Base-by-base conservation (phyloP, 1,140 invertebrate species). In the Oryctes rhinoceros region DNA sequence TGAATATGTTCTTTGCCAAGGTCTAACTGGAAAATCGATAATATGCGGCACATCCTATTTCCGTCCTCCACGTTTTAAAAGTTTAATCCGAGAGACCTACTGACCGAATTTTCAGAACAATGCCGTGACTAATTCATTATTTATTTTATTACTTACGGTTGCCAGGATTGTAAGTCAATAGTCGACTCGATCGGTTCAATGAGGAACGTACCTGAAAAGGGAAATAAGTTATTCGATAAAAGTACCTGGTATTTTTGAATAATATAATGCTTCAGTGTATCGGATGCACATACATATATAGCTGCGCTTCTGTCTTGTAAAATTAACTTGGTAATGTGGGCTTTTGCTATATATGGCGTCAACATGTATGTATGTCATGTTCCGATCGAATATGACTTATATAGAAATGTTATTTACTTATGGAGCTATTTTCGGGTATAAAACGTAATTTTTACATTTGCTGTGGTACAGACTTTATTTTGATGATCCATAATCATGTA, bases 101-200 rank as follows among this genome's bases (percentile, higher is more conserved):
- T 35, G 65, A 71, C 24, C 65, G 65, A 71, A 71, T 71, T 71
- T 71, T 71, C 65, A 71, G 65, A 71, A 71, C 35, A 35, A 71
- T 71, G 20, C 24, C 65, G 65, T 71, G 65, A 71, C 65, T 13
- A 71, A 71, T 71, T 24, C 15, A 24, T 71, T 71, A 71, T 71
- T 71, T 71, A 71, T 71, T 10, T 71, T 71, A 71, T 71, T 71
- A 71, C 65, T 71, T 71, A 71, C 65, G 65, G 65, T 37, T 71
- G 10, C 18, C 35, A 20, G 37, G 20, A 24, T 13, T 0, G 30
- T 2, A 67, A 67, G 65, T 71, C 65, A 24, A 71, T 71, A 30
- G 65, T 37, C 20, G 65, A 71, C 35, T 71, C 65, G 20, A 71
- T 71, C 24, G 24, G 13, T 71, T 71, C 65, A 71, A 71, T 37